A percentile compares a stretch with the other conserved stretches of the same genome.
Evolutionary conservation across 2,888 invertebrate genomes (phyloP).

Genomic region (Daptonema setosum): DNA sequence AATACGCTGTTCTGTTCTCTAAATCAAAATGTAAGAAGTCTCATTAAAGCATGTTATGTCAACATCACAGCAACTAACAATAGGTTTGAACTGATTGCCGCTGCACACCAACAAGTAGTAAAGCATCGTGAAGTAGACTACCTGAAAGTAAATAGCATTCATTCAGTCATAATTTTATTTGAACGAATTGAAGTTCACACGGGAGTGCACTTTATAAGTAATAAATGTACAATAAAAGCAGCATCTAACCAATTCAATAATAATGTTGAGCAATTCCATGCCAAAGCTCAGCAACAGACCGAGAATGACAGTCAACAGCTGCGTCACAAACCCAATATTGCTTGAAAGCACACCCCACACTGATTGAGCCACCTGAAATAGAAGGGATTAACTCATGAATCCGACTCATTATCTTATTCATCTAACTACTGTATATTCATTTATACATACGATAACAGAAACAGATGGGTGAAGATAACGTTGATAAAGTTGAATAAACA

Average conservation of each 20-base stretch:
- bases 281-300: conserved; percentile 23
- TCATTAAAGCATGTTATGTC: background rate
- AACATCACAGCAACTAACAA: conserved; percentile 36
- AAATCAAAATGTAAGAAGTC: background rate
- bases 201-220: too few species aligned
- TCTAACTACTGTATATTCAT: too few species aligned
- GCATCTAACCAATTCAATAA: conserved; percentile 18
- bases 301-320: conserved; percentile 16
- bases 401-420: too few species aligned
- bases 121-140: conserved; percentile 83
- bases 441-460: too few species aligned
- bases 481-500: too few species aligned
- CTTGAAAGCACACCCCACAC: conserved; percentile 18
- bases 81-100: conserved; percentile 65
- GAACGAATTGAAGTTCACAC: too few species aligned
- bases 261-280: conserved; percentile 22
- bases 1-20: conserved; percentile 46
- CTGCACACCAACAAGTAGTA: conserved; percentile 80
- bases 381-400: too few species aligned
- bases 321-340: conserved; percentile 19
- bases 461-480: too few species aligned
- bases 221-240: background rate
- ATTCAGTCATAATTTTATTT: background rate
- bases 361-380: conserved; percentile 20
- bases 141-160: conserved; percentile 36